phyloP scores from a whole-genome alignment of 37 sponge, comb jelly and placozoan genomes.

The Beroe ovata region DNA sequence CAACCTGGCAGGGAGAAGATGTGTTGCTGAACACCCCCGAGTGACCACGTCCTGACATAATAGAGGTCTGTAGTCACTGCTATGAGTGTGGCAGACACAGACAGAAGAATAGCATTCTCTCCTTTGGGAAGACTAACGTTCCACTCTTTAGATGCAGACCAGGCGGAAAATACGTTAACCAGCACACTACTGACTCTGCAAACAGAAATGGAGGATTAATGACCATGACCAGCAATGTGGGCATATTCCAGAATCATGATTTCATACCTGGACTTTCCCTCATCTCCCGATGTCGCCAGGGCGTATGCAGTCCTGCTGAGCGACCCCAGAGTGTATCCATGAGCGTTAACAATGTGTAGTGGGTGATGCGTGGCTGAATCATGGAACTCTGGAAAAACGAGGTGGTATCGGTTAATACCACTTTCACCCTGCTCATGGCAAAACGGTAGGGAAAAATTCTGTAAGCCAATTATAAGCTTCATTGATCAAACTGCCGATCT shows the following conservation, averaged over 20 bases:
- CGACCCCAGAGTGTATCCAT: slow-evolving; percentile 8
- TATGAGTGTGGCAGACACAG: background rate
- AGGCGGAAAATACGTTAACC: slow-evolving; percentile 27
- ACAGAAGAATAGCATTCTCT: slow-evolving; percentile 30
- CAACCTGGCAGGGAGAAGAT: slow-evolving; percentile 45
- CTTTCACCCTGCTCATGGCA: too few species aligned
- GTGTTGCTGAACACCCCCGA: slow-evolving; percentile 42
- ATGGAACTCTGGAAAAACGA: slow-evolving; percentile 43
- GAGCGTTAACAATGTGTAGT: slow-evolving; percentile 46
- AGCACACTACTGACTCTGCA: background rate
- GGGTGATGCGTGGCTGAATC: slow-evolving; percentile 60
- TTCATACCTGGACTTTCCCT: slow-evolving; percentile 10
- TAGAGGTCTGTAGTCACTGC: background rate
- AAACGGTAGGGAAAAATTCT: too few species aligned
- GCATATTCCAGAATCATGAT: background rate
- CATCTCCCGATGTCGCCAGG: background rate
- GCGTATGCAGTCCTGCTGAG: slow-evolving; percentile 25
- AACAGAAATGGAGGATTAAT: background rate
- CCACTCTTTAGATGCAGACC: slow-evolving; percentile 44
- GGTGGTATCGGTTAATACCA: too few species aligned
- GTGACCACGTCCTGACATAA: slow-evolving; percentile 58
- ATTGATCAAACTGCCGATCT: too few species aligned
- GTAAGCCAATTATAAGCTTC: too few species aligned
- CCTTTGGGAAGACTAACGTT: slow-evolving; percentile 7
- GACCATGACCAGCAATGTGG: background rate